Evolutionary conservation across 1,140 invertebrate species (phyloP), one percentile per base, ranked within the genome.

Genomic region (Elymnias hypermnestra): DNA sequence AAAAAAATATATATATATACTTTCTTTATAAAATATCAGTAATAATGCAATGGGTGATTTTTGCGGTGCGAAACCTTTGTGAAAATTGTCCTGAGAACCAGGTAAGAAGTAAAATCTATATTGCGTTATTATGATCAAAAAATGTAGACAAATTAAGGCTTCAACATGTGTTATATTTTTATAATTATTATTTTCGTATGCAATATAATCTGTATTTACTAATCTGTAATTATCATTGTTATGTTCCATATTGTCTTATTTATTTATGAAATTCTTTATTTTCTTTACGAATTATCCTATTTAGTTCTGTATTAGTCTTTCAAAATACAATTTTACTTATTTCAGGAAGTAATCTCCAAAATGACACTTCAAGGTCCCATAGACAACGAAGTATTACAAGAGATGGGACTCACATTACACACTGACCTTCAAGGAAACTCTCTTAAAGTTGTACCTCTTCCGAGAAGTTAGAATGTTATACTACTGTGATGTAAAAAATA

Each of bases 41-140:
- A 50, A 93, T 95, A 53, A 91, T 90, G 60, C 93, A 95, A 71
- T 94, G 93, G 93, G 88, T 90, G 2, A 91, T 94, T 21, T 88
- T 95, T 38, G 92, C 94, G 0, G 88, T 95, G 13, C 88, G 91
- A 29, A 94, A 93, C 75, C 68, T 94, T 8, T 91, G 91, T 62
- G 91, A 94, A 62, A 88, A 89, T 42, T 94, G 94, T 78, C 55
- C 67, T 1, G 89, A 90, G 64, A 95, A 95, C 82, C 92, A 94
- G 81, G 86, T 88, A 62, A 12, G 22, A 10, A 8, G 36, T 33
- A 33, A 15, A 29, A 19, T 22, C 0, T 17, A 28, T 26, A 10
- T 47, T 19, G 28, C n/a, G n/a, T n/a, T n/a, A n/a, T n/a, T n/a
- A n/a, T n/a, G n/a, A n/a, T n/a, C n/a, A n/a, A n/a, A n/a, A n/a